A percentile compares a stretch with the other conserved stretches of the same genome.
These are phyloP conservation scores for Brienomyrus longianalis DNA, from an alignment of 2,113 vertebrate species.

Conservation along the genomic window DNA sequence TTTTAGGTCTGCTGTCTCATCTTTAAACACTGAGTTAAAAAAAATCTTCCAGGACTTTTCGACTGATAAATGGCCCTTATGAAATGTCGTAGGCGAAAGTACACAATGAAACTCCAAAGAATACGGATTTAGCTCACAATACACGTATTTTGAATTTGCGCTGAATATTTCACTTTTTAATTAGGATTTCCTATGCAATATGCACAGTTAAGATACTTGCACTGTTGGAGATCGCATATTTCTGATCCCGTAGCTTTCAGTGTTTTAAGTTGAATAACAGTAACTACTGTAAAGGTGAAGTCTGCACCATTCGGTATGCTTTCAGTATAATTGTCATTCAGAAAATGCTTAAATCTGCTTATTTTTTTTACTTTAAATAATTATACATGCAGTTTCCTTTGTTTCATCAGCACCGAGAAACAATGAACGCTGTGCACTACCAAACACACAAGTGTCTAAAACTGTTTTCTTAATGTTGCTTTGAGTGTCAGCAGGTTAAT, in stretches of 20 bases:
- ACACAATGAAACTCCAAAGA: conserved; percentile 17
- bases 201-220: not conserved
- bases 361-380: not conserved
- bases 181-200: not conserved
- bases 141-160: not conserved
- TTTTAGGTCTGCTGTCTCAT: conserved; percentile 53
- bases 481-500: conserved; percentile 66
- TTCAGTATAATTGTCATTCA: not conserved
- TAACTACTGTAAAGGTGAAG: not conserved
- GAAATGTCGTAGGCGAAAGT: not conserved
- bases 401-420: not conserved
- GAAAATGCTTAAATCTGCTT: not conserved
- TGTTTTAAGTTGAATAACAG: not conserved
- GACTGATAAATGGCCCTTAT: not conserved
- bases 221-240: not conserved
- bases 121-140: not conserved
- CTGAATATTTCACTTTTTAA: not conserved
- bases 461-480: conserved; percentile 43
- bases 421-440: conserved; percentile 63
- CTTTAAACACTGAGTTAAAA: conserved; percentile 29
- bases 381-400: not conserved
- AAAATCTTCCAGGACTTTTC: not conserved
- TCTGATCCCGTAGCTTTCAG: not conserved
- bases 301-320: not conserved
- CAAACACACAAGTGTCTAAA: conserved; percentile 58